These are phyloP conservation scores for Cuniculus paca DNA, from an alignment of 2,797 vertebrate species.

Conservation along the genomic window DNA sequence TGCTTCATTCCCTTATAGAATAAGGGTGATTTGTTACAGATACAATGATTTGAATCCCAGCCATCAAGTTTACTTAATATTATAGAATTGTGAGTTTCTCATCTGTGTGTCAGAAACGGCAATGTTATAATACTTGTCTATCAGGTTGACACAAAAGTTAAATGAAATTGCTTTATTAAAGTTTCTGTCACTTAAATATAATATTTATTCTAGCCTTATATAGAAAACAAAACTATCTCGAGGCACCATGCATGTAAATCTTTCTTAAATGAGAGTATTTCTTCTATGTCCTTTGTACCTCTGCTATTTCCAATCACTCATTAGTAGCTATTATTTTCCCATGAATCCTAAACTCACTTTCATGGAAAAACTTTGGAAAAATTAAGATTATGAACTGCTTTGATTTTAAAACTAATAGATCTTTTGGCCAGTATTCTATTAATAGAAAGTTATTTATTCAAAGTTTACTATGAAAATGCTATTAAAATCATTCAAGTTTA, in stretches of 20 bases:
- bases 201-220: background rate
- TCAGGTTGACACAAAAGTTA: background rate
- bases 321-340: background rate
- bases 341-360: background rate
- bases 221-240: background rate
- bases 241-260: background rate
- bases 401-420: constrained; percentile 16
- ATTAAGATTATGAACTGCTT: background rate
- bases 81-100: background rate
- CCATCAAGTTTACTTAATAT: background rate
- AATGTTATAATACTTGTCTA: background rate
- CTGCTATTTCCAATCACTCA: background rate
- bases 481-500: background rate
- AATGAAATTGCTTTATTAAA: constrained; percentile 23
- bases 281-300: background rate
- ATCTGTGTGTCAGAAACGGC: background rate
- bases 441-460: background rate
- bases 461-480: background rate
- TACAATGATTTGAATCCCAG: background rate
- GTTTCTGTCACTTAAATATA: background rate
- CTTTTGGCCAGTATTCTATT: background rate
- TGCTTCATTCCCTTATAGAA: background rate
- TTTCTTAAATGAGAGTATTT: background rate
- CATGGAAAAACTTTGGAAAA: background rate
- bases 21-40: background rate